phyloP scores from a whole-genome alignment of 2,888 invertebrate genomes.

The Belgica antarctica region DNA sequence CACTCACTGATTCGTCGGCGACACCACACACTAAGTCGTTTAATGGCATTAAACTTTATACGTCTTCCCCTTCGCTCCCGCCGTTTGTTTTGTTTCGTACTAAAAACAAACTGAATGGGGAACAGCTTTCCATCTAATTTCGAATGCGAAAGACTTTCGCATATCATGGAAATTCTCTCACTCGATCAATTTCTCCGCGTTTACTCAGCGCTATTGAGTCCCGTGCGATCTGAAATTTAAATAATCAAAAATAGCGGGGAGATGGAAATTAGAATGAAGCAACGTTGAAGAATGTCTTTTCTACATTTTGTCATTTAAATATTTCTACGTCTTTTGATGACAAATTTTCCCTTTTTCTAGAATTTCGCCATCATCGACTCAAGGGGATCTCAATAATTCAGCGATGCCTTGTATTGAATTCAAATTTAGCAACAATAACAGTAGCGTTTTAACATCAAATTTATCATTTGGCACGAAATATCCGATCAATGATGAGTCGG shows the following conservation, averaged over 20 bases:
- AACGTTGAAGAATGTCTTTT: not conserved
- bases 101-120: not conserved
- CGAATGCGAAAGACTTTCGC: not conserved
- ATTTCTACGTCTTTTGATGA: too few relatives aligned
- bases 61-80: constrained; percentile 26
- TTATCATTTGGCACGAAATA: constrained; percentile 36
- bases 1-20: not conserved
- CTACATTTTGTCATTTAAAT: too few relatives aligned
- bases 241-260: not conserved
- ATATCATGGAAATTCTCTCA: not conserved
- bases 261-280: not conserved
- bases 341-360: constrained; percentile 33
- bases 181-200: not conserved
- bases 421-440: constrained; percentile 40
- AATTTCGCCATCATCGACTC: constrained; percentile 37
- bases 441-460: constrained; percentile 32
- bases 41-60: constrained; percentile 32
- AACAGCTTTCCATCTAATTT: not conserved
- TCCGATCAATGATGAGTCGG: constrained; percentile 16
- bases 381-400: constrained; percentile 39
- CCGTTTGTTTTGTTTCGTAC: not conserved
- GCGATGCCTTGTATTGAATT: constrained; percentile 42
- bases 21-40: constrained; percentile 21
- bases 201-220: not conserved
- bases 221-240: not conserved